Conservation (phyloP, 2,797 vertebrate species). For the Erethizon dorsatum region DNA sequence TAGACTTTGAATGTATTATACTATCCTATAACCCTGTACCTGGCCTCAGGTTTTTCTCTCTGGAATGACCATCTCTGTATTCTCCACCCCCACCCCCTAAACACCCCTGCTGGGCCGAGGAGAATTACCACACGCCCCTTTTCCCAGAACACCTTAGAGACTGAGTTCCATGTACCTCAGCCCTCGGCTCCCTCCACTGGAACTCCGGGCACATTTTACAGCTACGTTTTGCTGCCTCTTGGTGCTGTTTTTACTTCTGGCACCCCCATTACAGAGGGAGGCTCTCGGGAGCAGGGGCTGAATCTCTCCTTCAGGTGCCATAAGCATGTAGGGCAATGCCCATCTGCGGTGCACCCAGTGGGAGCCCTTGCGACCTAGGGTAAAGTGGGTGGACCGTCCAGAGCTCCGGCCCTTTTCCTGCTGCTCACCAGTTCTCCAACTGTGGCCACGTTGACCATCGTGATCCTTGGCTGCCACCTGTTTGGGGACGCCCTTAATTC, state of each 20-base stretch:
- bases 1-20: background rate
- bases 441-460: background rate
- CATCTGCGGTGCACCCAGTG: background rate
- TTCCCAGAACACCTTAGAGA: background rate
- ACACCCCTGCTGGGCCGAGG: accelerated
- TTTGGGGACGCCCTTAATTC: background rate
- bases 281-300: background rate
- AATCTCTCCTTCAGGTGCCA: background rate
- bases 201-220: background rate
- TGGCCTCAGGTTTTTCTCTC: background rate
- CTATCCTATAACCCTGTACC: background rate
- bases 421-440: background rate
- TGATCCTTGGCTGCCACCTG: background rate
- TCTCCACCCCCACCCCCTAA: background rate
- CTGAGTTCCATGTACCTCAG: no score
- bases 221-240: background rate
- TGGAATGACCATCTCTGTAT: background rate
- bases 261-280: no score
- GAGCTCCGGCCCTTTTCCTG: background rate
- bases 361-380: background rate
- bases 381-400: no score
- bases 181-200: background rate
- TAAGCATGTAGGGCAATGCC: background rate
- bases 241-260: background rate
- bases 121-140: background rate